Conservation (phyloP, 2,888 invertebrate genomes). For the Acrobasis consociella region DNA sequence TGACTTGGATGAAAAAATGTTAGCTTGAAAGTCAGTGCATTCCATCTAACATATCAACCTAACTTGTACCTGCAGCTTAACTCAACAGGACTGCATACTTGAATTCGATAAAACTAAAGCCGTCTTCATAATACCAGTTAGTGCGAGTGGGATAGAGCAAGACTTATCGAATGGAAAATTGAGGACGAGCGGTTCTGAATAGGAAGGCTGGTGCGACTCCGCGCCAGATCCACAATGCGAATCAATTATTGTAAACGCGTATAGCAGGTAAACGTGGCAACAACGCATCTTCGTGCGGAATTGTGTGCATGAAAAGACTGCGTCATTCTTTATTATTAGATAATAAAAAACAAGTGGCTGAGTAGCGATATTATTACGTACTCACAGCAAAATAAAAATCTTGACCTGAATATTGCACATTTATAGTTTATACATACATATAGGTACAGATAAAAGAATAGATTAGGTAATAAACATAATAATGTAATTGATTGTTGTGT, state of each 20-base stretch:
- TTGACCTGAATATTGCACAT: not conserved
- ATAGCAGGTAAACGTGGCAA: conserved; percentile 54
- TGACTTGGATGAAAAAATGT: not conserved
- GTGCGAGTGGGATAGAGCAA: conserved; percentile 43
- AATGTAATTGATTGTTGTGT: not conserved
- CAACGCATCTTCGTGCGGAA: conserved; percentile 34
- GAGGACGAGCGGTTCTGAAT: conserved; percentile 36
- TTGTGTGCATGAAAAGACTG: not conserved
- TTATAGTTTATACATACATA: too few species aligned
- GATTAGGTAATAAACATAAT: too few species aligned
- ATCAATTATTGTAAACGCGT: conserved; percentile 48
- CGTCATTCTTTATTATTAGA: conserved; percentile 17
- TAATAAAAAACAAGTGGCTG: not conserved
- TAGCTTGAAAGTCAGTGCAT: conserved; percentile 9
- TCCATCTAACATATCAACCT: not conserved
- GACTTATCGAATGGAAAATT: conserved; percentile 42
- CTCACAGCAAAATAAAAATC: not conserved
- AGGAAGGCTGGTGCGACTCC: conserved; percentile 34
- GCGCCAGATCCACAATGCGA: conserved; percentile 47
- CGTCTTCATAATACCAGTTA: conserved; percentile 24
- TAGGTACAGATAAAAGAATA: too few species aligned
- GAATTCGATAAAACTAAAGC: conserved; percentile 23
- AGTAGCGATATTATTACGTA: not conserved
- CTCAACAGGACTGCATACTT: conserved; percentile 15
- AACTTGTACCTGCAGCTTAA: conserved; percentile 8